phyloP scores from a whole-genome alignment of 2,797 vertebrate genomes.

The Pseudochirops corinnae region DNA sequence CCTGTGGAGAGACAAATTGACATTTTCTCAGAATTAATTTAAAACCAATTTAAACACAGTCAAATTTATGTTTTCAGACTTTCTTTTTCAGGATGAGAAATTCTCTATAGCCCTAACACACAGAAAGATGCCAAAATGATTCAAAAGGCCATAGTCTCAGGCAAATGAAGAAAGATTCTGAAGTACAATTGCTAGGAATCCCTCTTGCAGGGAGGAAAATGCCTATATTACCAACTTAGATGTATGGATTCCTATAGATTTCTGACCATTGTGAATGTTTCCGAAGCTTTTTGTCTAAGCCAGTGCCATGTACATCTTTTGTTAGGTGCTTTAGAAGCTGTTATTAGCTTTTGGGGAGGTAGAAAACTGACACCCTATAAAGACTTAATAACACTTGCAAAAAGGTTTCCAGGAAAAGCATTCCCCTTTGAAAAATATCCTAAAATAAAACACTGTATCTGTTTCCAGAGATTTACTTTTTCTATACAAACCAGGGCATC shows the following conservation, averaged over 20 bases:
- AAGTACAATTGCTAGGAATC: no score
- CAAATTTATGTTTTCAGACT: not conserved
- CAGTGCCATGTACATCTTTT: not conserved
- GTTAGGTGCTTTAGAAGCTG: not conserved
- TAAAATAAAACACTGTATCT: slow-evolving; percentile 26
- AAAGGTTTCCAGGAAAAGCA: not conserved
- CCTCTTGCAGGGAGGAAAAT: not conserved
- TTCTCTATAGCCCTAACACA: not conserved
- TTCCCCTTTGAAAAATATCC: slow-evolving; percentile 1
- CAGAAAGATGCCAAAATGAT: not conserved
- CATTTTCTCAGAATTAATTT: not conserved
- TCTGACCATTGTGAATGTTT: not conserved
- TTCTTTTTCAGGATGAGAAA: not conserved
- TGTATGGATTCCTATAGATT: not conserved
- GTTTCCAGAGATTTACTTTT: not conserved
- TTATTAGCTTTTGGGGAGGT: not conserved
- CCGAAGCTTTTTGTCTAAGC: not conserved
- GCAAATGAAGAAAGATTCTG: no score
- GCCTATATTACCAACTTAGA: not conserved
- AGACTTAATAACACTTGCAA: not conserved
- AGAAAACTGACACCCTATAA: not conserved
- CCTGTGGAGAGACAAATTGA: not conserved
- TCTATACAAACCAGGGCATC: not conserved
- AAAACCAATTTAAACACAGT: not conserved
- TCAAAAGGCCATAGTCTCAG: no score